Evolutionary conservation across 2,113 vertebrate genomes (phyloP), one percentile per base, ranked within the genome.

Genomic region (Vanacampus margaritifer): DNA sequence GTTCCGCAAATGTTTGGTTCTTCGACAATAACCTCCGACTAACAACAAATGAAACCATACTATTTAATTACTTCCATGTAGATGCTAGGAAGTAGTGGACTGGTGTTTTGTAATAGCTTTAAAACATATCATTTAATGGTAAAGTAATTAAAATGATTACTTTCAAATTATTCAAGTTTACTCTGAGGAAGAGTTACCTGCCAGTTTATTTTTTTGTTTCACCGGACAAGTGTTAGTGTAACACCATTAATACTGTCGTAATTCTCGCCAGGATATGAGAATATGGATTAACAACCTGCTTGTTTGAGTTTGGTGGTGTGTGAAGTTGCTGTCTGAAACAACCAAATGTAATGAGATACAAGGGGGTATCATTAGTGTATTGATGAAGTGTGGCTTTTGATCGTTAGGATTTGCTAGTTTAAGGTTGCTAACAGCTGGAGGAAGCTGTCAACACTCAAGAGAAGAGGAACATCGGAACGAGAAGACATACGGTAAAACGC

Each of bases 361-460:
- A 35, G 17, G 21, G 8, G 28, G 8, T 46, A 16, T 14, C 5
- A 43, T 65, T 35, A 10, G 17, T 45, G 41, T 64, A 23, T 62
- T 12, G 37, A 4, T 1, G 16, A 50, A 72, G 50, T 67, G 65
- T 26, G 64, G 57, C 57, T 67, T 76, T 62, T 72, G 39, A 61
- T 63, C 6, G 23, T 11, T 64, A 59, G 69, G 69, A 72, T n/a
- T 53, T 59, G 78, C 76, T 83, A 84, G 80, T 82, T 79, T 64
- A 13, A 59, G 23, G 53, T 17, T 71, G 88, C 86, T 89, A 86
- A 72, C 84, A 89, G 79, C 76, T 82, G 75, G 76, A 76, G 19
- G 23, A 68, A 72, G 63, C 73, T 86, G 82, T 86, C 84, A 87
- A 59, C 71, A 71, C 28, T 32, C 70, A 35, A 8, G 9, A 17